Evolutionary conservation across 1,140 invertebrate species (phyloP).

Genomic region (Aphaenogaster rudis): DNA sequence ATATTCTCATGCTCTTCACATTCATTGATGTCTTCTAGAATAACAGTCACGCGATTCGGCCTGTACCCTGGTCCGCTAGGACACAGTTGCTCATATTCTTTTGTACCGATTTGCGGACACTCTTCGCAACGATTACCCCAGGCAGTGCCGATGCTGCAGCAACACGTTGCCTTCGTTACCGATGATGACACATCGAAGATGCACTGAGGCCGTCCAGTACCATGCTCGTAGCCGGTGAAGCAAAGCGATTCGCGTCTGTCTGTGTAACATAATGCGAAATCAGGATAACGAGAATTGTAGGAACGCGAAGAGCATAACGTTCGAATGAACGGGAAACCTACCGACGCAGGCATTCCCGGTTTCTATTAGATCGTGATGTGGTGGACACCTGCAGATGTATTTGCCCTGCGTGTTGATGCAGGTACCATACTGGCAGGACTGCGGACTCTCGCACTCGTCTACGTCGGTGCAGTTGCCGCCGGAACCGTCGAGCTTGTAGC

Average conservation of each 20-base stretch:
- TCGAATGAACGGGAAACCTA: conserved; percentile 79
- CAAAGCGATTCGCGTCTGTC: conserved; percentile 93
- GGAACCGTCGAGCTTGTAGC: conserved; percentile 93
- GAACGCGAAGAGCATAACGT: not conserved
- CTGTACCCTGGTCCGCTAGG: conserved; percentile 94
- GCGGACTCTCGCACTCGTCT: conserved; percentile 93
- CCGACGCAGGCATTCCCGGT: conserved; percentile 91
- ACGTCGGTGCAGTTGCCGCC: conserved; percentile 93
- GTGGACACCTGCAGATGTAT: conserved; percentile 94
- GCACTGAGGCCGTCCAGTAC: conserved; percentile 80
- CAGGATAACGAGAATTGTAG: not conserved
- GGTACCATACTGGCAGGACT: conserved; percentile 92
- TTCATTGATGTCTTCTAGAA: conserved; percentile 94
- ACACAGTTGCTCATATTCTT: conserved; percentile 93
- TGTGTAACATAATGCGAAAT: conserved; percentile 78
- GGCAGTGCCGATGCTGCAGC: conserved; percentile 94
- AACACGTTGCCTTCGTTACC: conserved; percentile 93
- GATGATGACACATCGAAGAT: conserved; percentile 81
- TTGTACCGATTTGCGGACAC: conserved; percentile 91
- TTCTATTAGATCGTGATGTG: conserved; percentile 89
- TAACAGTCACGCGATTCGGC: conserved; percentile 93
- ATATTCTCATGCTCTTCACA: conserved; percentile 93
- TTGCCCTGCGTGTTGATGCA: conserved; percentile 94
- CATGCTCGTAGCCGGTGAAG: conserved; percentile 86
- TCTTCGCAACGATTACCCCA: conserved; percentile 95